Percentiles rank a stretch among this genome's conserved stretches.
These are phyloP conservation scores for Periophthalmodon schlosseri DNA, from an alignment of 2,113 vertebrate species.

Conservation along the genomic window DNA sequence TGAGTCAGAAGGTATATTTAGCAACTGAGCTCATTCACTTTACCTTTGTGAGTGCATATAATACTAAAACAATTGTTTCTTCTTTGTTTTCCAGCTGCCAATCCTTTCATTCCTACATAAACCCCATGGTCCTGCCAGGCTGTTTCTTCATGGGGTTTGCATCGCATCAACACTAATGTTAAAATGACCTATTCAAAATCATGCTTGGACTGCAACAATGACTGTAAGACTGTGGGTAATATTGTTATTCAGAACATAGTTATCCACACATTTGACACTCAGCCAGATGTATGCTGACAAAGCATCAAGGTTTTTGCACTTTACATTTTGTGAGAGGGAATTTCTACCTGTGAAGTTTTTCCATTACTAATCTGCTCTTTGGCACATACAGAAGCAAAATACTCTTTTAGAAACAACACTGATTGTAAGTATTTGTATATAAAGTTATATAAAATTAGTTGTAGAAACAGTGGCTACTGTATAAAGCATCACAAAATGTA, in stretches of 20 bases:
- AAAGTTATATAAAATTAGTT: slow-evolving; percentile 3
- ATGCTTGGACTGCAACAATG: not conserved
- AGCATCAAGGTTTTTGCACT: slow-evolving; percentile 66
- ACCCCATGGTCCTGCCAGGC: slow-evolving; percentile 32
- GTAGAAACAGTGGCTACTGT: slow-evolving; percentile 11
- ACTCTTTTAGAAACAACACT: slow-evolving; percentile 29
- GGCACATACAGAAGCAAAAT: slow-evolving; percentile 32
- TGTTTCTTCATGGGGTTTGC: slow-evolving; percentile 28
- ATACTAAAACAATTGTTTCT: not conserved
- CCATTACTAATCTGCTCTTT: slow-evolving; percentile 33
- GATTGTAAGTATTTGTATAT: slow-evolving; percentile 43
- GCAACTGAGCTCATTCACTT: not conserved
- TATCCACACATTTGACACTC: slow-evolving; percentile 25
- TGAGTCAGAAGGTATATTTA: slow-evolving; percentile 40
- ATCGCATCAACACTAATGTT: not conserved
- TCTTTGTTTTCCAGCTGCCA: slow-evolving; percentile 43
- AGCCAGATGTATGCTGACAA: slow-evolving; percentile 48
- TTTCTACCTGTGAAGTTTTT: slow-evolving; percentile 59
- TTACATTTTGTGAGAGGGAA: slow-evolving; percentile 68
- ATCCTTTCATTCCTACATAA: slow-evolving; percentile 24
- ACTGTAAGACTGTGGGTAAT: slow-evolving; percentile 1
- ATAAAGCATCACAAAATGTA: slow-evolving; percentile 14
- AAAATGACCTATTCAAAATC: not conserved
- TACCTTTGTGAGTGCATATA: not conserved
- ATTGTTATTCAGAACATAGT: slow-evolving; percentile 21